These are phyloP conservation scores for Drosophila insularis DNA, from an alignment of 1,140 invertebrate genomes.

Conservation along the genomic window DNA sequence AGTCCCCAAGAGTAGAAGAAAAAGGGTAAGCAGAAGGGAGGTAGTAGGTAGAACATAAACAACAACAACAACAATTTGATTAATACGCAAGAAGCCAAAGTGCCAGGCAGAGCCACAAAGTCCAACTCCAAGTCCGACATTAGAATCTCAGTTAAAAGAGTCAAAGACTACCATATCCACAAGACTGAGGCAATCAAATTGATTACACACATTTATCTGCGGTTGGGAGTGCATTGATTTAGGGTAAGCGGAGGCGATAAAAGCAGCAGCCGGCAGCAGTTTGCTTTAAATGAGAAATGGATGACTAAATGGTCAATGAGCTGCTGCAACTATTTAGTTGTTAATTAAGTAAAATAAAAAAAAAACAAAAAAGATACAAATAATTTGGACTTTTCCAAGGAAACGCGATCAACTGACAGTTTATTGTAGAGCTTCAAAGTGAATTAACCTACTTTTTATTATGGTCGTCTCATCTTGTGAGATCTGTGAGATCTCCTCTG, in stretches of 20 bases:
- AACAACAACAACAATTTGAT: conserved; percentile 74
- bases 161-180: conserved; percentile 27
- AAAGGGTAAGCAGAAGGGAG: neutral
- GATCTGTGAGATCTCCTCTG: conserved; percentile 10
- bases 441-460: conserved; percentile 67
- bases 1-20: conserved; percentile 24
- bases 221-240: conserved; percentile 65
- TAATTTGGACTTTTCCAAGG: conserved; percentile 45
- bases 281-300: conserved; percentile 45
- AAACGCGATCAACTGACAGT: conserved; percentile 31
- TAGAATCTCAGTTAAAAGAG: conserved; percentile 30
- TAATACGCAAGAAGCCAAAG: conserved; percentile 61
- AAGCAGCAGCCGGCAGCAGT: conserved; percentile 59
- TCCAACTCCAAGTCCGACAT: conserved; percentile 22
- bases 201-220: conserved; percentile 77
- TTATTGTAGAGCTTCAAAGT: conserved; percentile 17
- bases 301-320: conserved; percentile 44
- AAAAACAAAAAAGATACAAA: conserved; percentile 8
- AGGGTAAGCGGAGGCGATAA: conserved; percentile 63
- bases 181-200: conserved; percentile 67
- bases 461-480: neutral
- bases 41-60: conserved; percentile 31
- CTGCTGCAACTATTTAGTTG: conserved; percentile 69
- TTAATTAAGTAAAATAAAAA: conserved; percentile 74
- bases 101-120: conserved; percentile 26